A percentile compares a stretch with the other conserved stretches of the same genome.
Conservation (phyloP, 2,888 invertebrate species). For the Hipparchia semele region DNA sequence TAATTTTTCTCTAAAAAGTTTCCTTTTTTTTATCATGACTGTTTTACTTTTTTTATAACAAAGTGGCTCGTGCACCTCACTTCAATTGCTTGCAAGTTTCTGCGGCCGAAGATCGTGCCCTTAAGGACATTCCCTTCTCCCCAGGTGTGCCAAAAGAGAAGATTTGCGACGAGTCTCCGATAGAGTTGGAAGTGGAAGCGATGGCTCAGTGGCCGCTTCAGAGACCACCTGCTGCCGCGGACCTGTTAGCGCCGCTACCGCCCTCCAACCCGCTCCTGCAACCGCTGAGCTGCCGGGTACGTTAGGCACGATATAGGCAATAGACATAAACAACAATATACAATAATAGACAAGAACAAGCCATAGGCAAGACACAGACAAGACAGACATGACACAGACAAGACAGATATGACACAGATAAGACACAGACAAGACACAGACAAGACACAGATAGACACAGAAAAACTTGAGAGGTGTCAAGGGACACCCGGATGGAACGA, state of each 20-base stretch:
- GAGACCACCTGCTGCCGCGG: constrained; percentile 84
- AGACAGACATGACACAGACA: neutral
- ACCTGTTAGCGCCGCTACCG: constrained; percentile 90
- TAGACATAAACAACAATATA: too few species aligned
- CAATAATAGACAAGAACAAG: neutral
- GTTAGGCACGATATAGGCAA: constrained; percentile 10
- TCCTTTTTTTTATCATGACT: too few species aligned
- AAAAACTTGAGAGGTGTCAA: too few species aligned
- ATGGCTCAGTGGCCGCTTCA: constrained; percentile 95
- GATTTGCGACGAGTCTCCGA: constrained; percentile 92
- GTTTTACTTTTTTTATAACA: too few species aligned
- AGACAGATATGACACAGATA: neutral
- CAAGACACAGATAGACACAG: too few species aligned
- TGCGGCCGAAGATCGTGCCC: too few species aligned
- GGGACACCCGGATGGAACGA: too few species aligned
- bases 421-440: neutral
- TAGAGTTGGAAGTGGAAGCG: constrained; percentile 93
- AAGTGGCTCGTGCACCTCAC: too few species aligned
- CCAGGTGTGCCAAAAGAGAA: constrained; percentile 91
- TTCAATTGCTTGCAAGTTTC: too few species aligned
- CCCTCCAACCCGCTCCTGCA: constrained; percentile 86
- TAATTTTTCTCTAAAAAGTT: too few species aligned
- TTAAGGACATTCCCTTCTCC: neutral
- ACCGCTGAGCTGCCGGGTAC: constrained; percentile 55
- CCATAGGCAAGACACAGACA: neutral